Conservation (phyloP, 2,797 vertebrate genomes). For the Hephaestus fuliginosus region DNA sequence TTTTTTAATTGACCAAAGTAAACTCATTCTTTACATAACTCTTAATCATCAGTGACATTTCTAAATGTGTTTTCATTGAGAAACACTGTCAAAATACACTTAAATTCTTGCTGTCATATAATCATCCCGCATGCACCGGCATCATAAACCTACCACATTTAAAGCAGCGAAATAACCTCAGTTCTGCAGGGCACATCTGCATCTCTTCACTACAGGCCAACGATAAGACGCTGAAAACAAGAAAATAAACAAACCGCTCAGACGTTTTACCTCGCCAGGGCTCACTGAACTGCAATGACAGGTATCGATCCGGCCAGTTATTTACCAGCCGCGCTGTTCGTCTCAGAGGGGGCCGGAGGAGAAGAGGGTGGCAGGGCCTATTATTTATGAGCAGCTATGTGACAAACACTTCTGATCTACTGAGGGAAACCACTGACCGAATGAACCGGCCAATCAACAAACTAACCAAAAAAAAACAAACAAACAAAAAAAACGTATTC, state of each 20-base stretch:
- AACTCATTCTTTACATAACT: slow-evolving; percentile 12
- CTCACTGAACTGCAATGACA: slow-evolving; percentile 76
- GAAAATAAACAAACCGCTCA: slow-evolving; percentile 67
- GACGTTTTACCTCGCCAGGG: slow-evolving; percentile 61
- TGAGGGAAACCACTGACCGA: slow-evolving; percentile 49
- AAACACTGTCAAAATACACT: neutral
- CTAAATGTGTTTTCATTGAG: too few relatives aligned
- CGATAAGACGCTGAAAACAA: slow-evolving; percentile 38
- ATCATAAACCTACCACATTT: slow-evolving; percentile 1
- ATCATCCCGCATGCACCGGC: slow-evolving; percentile 4
- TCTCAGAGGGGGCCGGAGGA: slow-evolving; percentile 59
- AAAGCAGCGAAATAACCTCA: slow-evolving; percentile 20
- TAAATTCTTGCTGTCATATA: neutral
- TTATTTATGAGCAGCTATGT: slow-evolving; percentile 78
- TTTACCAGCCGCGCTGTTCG: slow-evolving; percentile 69
- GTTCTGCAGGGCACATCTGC: slow-evolving; percentile 31
- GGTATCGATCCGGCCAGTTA: slow-evolving; percentile 77
- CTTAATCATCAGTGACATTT: too few relatives aligned
- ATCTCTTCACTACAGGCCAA: slow-evolving; percentile 36
- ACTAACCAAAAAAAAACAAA: slow-evolving; percentile 17
- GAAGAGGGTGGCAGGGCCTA: slow-evolving; percentile 55
- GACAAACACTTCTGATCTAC: slow-evolving; percentile 74
- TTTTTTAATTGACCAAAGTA: slow-evolving; percentile 23
- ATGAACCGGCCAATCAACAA: slow-evolving; percentile 45
- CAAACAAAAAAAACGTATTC: neutral